Evolutionary conservation across 2,888 invertebrate species (phyloP).

Genomic region (Philaethria dido): DNA sequence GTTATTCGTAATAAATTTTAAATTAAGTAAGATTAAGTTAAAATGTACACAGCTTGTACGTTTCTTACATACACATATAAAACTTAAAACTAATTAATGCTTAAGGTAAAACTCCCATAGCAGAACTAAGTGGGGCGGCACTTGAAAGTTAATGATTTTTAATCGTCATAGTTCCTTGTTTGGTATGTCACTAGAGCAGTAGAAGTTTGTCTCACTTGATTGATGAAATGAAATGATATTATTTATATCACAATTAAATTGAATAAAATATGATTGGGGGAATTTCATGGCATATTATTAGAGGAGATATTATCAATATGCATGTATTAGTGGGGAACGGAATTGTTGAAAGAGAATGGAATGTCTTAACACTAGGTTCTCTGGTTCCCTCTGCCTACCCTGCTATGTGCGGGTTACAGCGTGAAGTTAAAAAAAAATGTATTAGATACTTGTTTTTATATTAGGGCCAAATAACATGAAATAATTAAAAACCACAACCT

Average conservation of each 20-base stretch:
- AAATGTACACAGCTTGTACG: background rate
- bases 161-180: constrained; percentile 63
- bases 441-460: too few relatives aligned
- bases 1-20: too few relatives aligned
- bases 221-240: constrained; percentile 3
- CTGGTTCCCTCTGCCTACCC: too few relatives aligned
- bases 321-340: too few relatives aligned
- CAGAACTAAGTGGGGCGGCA: constrained; percentile 50
- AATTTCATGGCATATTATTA: background rate
- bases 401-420: too few relatives aligned
- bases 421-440: too few relatives aligned
- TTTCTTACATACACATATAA: background rate
- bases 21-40: background rate
- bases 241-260: background rate
- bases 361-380: too few relatives aligned
- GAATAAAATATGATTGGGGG: background rate
- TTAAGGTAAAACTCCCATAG: constrained; percentile 8
- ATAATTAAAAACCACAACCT: too few relatives aligned
- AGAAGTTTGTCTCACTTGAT: background rate
- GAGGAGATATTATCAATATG: background rate
- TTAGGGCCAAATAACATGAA: too few relatives aligned
- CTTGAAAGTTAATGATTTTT: constrained; percentile 74
- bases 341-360: too few relatives aligned
- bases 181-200: constrained; percentile 40
- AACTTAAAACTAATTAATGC: constrained; percentile 22